These are phyloP conservation scores for Drosophila birchii DNA, from an alignment of 2,888 invertebrate species.

Conservation along the genomic window DNA sequence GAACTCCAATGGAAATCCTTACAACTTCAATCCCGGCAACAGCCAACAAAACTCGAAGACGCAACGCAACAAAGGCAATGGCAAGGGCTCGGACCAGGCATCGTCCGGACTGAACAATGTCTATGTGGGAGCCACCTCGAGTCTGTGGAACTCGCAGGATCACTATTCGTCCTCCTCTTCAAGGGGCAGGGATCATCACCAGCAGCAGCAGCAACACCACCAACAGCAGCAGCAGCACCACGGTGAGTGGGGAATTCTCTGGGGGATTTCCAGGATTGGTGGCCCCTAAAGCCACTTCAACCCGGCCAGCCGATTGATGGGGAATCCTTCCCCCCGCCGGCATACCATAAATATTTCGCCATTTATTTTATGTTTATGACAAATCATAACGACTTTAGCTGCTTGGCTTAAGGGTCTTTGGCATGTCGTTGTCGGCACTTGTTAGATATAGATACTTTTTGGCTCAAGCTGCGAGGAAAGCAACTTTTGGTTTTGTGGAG, in stretches of 20 bases:
- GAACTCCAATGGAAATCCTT: slow-evolving; percentile 75
- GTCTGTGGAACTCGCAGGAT: slow-evolving; percentile 84
- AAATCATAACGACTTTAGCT: slow-evolving; percentile 78
- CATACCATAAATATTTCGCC: slow-evolving; percentile 78
- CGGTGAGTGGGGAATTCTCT: slow-evolving; percentile 72
- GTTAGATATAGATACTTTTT: slow-evolving; percentile 73
- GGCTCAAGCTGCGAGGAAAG: slow-evolving; percentile 1
- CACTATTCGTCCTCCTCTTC: slow-evolving; percentile 60
- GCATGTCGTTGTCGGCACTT: slow-evolving; percentile 68
- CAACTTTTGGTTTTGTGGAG: slow-evolving; percentile 2
- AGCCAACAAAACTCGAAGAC: slow-evolving; percentile 72
- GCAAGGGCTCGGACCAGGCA: slow-evolving; percentile 67
- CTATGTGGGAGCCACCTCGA: slow-evolving; percentile 83
- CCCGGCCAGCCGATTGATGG: slow-evolving; percentile 12
- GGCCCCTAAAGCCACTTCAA: slow-evolving; percentile 23
- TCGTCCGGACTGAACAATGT: slow-evolving; percentile 82
- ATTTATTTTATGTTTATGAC: slow-evolving; percentile 81
- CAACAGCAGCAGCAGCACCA: slow-evolving; percentile 57
- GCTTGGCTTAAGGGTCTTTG: slow-evolving; percentile 69
- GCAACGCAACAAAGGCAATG: slow-evolving; percentile 80
- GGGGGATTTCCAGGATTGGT: slow-evolving; percentile 9
- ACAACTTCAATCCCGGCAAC: slow-evolving; percentile 66
- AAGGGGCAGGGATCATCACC: slow-evolving; percentile 74
- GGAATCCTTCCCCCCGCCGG: slow-evolving; percentile 33
- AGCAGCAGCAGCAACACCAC: slow-evolving; percentile 43